These are phyloP conservation scores for Oryzias curvinotus DNA, from an alignment of 2,113 vertebrate genomes.

Conservation along the genomic window DNA sequence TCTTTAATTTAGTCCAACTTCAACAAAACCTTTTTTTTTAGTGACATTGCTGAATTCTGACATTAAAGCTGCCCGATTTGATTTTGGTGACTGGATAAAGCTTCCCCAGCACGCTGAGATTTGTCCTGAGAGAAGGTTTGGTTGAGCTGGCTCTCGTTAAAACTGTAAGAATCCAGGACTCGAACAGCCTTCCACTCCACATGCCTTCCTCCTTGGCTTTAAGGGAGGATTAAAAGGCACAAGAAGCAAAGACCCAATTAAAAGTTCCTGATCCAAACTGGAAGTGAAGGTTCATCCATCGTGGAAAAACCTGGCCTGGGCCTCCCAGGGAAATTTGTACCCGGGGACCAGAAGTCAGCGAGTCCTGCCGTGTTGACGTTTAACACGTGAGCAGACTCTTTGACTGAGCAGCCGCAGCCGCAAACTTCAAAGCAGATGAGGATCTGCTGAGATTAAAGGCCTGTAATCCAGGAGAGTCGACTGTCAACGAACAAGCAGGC, in stretches of 20 bases:
- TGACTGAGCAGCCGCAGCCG: constrained; percentile 35
- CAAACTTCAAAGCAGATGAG: constrained; percentile 53
- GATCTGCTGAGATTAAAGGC: constrained; percentile 56
- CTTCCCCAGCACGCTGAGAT: no score
- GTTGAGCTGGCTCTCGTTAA: not conserved
- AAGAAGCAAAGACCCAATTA: constrained; percentile 57
- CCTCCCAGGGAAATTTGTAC: constrained; percentile 17
- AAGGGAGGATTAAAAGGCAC: constrained; percentile 38
- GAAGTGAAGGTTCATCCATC: constrained; percentile 62
- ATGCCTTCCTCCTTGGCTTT: constrained; percentile 35
- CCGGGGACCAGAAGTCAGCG: constrained; percentile 15
- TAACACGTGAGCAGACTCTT: constrained; percentile 38
- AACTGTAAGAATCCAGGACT: not conserved
- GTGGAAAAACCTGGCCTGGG: constrained; percentile 12
- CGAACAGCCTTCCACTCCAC: not conserved
- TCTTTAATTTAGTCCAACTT: no score
- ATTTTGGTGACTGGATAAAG: no score
- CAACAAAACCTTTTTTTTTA: no score
- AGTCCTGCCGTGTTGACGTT: constrained; percentile 17
- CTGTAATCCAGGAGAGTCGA: constrained; percentile 56
- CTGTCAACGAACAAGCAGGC: constrained; percentile 17
- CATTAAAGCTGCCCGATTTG: no score
- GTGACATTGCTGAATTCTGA: no score
- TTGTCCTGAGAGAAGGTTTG: no score
- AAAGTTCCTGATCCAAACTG: constrained; percentile 62